Conservation (phyloP, 35 echinoderm and acorn worm genomes). For the Patiria miniata region DNA sequence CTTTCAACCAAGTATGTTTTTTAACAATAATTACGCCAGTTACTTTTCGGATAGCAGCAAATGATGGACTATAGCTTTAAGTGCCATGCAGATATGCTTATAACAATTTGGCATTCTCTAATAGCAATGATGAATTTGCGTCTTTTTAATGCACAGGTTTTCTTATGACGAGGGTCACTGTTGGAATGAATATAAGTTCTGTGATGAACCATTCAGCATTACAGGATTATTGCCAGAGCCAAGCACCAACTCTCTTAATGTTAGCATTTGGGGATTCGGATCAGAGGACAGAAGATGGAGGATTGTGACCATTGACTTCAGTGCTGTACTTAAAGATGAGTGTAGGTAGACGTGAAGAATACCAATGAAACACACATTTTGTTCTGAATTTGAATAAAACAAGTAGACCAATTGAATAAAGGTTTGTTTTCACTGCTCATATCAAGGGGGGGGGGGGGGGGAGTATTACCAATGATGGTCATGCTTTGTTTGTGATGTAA, state of each 20-base stretch:
- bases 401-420: too few species aligned
- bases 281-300: slow-evolving; percentile 67
- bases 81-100: too few species aligned
- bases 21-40: too few species aligned
- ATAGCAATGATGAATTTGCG: background rate
- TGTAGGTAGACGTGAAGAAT: slow-evolving; percentile 85
- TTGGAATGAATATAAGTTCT: slow-evolving; percentile 85
- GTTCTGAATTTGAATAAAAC: too few species aligned
- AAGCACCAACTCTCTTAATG: slow-evolving; percentile 83
- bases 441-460: too few species aligned
- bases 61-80: too few species aligned
- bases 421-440: too few species aligned
- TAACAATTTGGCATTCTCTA: background rate
- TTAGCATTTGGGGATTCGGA: slow-evolving; percentile 94
- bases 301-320: slow-evolving; percentile 80
- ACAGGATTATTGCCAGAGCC: slow-evolving; percentile 91
- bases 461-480: too few species aligned
- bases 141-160: slow-evolving; percentile 60
- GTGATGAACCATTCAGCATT: slow-evolving; percentile 47
- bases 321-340: slow-evolving; percentile 56
- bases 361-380: too few species aligned
- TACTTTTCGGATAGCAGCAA: too few species aligned
- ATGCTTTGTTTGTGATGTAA: too few species aligned
- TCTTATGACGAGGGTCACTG: slow-evolving; percentile 97
- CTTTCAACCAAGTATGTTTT: too few species aligned